Base-by-base conservation (phyloP, 2,113 vertebrate species). In the Clupea harengus region DNA sequence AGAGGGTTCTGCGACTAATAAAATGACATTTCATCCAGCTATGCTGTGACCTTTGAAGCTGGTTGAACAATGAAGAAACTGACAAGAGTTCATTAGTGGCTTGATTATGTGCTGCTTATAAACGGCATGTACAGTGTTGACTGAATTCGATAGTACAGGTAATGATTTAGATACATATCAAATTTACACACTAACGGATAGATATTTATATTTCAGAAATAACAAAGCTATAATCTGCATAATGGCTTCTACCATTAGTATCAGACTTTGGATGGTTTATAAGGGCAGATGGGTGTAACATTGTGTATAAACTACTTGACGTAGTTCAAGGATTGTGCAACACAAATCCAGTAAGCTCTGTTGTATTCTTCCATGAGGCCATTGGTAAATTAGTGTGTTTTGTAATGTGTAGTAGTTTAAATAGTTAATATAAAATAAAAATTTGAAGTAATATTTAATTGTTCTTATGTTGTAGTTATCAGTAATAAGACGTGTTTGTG, bases 1-100 rank as follows among this genome's bases (percentile, higher is more conserved):
- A 78, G 1, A 89, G 84, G 6, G 78, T 89, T 87, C 47, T 88
- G 72, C 87, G 60, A 84, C 87, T 95, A 94, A 95, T 95, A 89
- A 94, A 93, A 92, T 94, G 94, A 90, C 91, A 94, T 95, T 95
- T 90, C 91, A 91, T 83, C 91, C 91, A 85, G 89, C 86, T 90
- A 87, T 86, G 89, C 82, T 45, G 84, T 92, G 93, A 95, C 93
- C 94, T 95, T 95, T 83, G 67, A 49, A 86, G 89, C 90, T 83
- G 88, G 84, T 88, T 90, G 84, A 91, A 89, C 89, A 93, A 94
- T 95, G 93, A 93, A 89, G 86, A 89, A 86, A 32, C 88, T 86
- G 84, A 86, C 87, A 87, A 84, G 90, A 44, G 80, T 57, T 92
- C 91, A 93, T 92, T 92, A 93, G 89, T 72, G 88, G 86, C 86